A percentile compares a stretch with the other conserved stretches of the same genome.
Conservation (phyloP, 2,113 vertebrate species). For the Gnathonemus longibarbis region DNA sequence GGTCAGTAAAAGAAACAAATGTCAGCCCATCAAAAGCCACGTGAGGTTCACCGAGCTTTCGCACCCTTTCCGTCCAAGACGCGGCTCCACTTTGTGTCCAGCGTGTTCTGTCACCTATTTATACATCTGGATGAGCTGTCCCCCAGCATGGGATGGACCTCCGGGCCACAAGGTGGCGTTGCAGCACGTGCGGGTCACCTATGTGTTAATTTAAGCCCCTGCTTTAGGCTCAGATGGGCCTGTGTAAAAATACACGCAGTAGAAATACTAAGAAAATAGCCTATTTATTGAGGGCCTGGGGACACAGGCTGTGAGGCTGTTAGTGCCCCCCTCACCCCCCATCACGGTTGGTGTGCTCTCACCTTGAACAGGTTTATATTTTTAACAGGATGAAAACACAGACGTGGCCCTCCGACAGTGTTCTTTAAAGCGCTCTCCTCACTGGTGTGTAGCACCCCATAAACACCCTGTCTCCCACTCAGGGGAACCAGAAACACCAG, state of each 20-base stretch:
- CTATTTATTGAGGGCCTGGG: constrained; percentile 9
- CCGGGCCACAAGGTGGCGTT: background rate
- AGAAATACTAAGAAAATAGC: background rate
- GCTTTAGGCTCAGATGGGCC: background rate
- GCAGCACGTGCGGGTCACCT: background rate
- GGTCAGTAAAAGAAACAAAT: background rate
- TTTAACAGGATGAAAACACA: background rate
- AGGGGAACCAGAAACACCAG: background rate
- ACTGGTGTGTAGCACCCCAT: background rate
- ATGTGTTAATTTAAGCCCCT: background rate
- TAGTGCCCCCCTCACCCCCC: background rate
- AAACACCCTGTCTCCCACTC: background rate
- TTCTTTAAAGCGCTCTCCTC: background rate
- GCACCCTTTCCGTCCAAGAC: background rate
- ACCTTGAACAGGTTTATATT: background rate
- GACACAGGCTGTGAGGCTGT: background rate
- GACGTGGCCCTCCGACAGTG: background rate
- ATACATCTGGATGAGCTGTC: background rate
- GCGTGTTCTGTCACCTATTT: background rate
- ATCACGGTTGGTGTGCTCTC: background rate
- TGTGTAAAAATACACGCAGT: background rate
- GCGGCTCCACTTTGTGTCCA: background rate
- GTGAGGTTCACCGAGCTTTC: background rate
- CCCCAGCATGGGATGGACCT: background rate
- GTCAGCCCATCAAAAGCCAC: background rate